Evolutionary conservation across 2,113 vertebrate species (phyloP).

Genomic region (Callionymus lyra): DNA sequence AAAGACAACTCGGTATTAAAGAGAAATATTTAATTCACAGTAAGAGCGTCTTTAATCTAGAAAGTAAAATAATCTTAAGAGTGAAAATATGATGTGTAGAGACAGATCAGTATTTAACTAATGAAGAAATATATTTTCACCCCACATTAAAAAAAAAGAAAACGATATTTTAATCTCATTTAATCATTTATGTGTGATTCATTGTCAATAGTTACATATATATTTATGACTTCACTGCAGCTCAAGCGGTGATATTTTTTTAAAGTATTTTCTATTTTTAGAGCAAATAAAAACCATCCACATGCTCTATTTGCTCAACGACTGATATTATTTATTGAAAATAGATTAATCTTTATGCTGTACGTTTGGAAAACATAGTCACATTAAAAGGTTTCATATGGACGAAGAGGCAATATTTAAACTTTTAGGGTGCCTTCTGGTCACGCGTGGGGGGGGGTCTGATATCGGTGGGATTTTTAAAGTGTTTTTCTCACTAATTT

Average conservation of each 20-base stretch:
- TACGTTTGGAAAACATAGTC: slow-evolving; percentile 50
- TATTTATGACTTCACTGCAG: slow-evolving; percentile 44
- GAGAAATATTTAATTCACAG: no score
- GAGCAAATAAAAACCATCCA: slow-evolving; percentile 52
- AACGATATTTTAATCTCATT: no score
- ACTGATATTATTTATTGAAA: slow-evolving; percentile 61
- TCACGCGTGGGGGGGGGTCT: slow-evolving; percentile 33
- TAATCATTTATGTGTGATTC: slow-evolving; percentile 35
- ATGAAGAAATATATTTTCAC: no score
- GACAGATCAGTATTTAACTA: no score
- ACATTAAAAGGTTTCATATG: slow-evolving; percentile 33
- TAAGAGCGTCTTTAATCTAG: no score
- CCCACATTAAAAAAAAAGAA: no score
- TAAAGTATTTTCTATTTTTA: slow-evolving; percentile 65
- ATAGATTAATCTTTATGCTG: slow-evolving; percentile 19
- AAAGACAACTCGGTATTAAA: no score
- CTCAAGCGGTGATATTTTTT: slow-evolving; percentile 24
- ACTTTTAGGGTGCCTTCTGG: slow-evolving; percentile 48
- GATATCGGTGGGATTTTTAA: slow-evolving; percentile 34
- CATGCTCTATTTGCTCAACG: slow-evolving; percentile 59
- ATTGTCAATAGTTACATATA: slow-evolving; percentile 52
- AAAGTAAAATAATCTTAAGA: no score
- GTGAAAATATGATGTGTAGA: no score
- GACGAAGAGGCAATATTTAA: slow-evolving; percentile 27
- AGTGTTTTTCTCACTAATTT: background rate